Percentiles rank a stretch among this genome's conserved stretches.
phyloP scores from a whole-genome alignment of 2,797 vertebrate genomes.

The Brachymystax lenok region DNA sequence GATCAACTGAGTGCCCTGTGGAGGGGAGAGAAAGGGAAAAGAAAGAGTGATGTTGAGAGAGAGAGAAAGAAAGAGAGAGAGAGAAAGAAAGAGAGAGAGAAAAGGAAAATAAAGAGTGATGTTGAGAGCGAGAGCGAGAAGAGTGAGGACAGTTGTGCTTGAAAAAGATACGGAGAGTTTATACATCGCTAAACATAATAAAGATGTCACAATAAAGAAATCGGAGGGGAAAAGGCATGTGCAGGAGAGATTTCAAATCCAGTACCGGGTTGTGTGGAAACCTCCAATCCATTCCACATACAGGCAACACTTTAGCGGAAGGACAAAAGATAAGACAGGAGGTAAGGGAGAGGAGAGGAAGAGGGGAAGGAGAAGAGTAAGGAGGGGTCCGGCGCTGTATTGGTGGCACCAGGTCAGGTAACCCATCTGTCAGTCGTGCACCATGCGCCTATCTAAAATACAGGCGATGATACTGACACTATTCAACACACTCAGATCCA shows the following conservation, averaged over 20 bases:
- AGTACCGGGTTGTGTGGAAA: background rate
- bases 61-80: background rate
- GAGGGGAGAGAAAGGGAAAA: background rate
- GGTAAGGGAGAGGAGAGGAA: background rate
- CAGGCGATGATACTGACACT: constrained; percentile 7
- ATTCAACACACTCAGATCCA: background rate
- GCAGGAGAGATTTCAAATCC: background rate
- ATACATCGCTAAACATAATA: background rate
- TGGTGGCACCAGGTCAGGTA: constrained; percentile 20
- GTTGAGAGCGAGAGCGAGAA: background rate
- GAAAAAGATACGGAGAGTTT: background rate
- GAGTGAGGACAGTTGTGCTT: background rate
- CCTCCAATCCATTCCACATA: background rate
- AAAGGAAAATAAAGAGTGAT: background rate
- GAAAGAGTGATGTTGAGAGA: background rate
- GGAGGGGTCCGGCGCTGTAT: constrained; percentile 33
- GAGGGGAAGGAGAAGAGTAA: background rate
- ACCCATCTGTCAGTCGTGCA: constrained; percentile 31
- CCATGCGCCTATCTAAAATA: constrained; percentile 33
- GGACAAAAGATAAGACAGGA: background rate
- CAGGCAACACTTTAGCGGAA: background rate
- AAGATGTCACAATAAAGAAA: background rate
- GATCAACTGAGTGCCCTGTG: constrained; percentile 96
- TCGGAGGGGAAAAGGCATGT: background rate
- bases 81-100: background rate